Evolutionary conservation across 1,140 invertebrate species (phyloP), one percentile per base, ranked within the genome.

Genomic region (Hormaphis cornu): DNA sequence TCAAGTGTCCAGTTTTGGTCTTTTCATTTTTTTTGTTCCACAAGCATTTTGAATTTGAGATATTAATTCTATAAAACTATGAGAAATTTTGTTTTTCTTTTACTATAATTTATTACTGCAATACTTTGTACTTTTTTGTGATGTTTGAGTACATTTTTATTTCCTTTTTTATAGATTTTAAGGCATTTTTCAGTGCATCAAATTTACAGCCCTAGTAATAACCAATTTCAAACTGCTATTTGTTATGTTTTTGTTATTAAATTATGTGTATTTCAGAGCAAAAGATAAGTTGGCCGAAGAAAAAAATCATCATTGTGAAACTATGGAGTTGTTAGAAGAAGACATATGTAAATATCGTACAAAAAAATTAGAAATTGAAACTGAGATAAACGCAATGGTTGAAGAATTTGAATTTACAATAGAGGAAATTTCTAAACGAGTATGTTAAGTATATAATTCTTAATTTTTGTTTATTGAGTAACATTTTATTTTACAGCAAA

Each of bases 301-400:
- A 16, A 35, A 20, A 16, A 35, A 18, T 66, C 5, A 35, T 35
- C 44, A 48, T 18, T 33, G 18, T 8, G 61, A 66, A 35, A 48
- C 42, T 33, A 66, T 66, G 2, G 50, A 66, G 6, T 66, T 2
- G 16, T 48, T 66, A 10, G 44, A 66, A 16, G 35, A 50, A 22
- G 61, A 66, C 1, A 48, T 66, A 66, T 66, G 44, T 22, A 33
- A 30, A 50, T 50, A 50, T 12, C 61, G 18, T 48, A 48, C 30
- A 22, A 24, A 20, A 5, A 18, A 66, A 66, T 14, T 66, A 3
- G 28, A 66, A 50, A 14, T 66, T 4, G 28, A 66, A 50, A 14
- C 0, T 48, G 28, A 66, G 33, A 20, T 66, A 2, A 3, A 5
- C 16, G 22, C 9, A 50, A 66, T 50, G 5, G 20, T 66, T 12